Conservation (phyloP, 2,797 vertebrate species). For the Moxostoma hubbsi region DNA sequence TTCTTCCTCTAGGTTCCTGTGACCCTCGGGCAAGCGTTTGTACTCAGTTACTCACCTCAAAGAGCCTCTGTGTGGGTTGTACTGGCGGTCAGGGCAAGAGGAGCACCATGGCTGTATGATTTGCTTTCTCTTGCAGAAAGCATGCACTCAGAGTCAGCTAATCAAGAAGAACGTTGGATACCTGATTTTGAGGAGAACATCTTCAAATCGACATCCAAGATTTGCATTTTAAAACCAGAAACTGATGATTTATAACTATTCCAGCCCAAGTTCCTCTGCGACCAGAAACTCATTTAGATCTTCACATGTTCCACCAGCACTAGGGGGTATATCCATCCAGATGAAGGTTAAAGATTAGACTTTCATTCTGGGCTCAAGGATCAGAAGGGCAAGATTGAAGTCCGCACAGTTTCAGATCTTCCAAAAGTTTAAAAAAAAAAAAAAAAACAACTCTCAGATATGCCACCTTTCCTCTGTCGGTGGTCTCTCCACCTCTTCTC, state of each 20-base stretch:
- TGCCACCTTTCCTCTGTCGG: slow-evolving; percentile 37
- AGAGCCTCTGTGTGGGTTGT: slow-evolving; percentile 51
- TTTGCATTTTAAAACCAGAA: neutral
- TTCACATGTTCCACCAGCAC: neutral
- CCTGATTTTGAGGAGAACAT: slow-evolving; percentile 2
- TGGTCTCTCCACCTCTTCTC: slow-evolving; percentile 67
- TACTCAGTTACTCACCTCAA: slow-evolving; percentile 50
- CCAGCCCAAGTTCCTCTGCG: neutral
- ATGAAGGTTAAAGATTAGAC: neutral
- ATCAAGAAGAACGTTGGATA: neutral
- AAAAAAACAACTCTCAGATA: neutral
- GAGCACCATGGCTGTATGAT: neutral
- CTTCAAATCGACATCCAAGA: neutral
- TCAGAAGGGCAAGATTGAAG: neutral
- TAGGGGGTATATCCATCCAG: neutral
- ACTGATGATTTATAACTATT: neutral
- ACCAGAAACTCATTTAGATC: neutral
- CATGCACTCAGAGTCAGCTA: neutral
- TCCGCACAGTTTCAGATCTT: neutral
- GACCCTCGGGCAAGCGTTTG: slow-evolving; percentile 45
- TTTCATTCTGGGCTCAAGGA: neutral
- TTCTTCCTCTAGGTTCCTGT: slow-evolving; percentile 48
- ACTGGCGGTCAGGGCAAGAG: neutral
- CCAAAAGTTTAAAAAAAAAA: too few species aligned
- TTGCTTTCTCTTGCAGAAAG: neutral